Evolutionary conservation across 2,113 vertebrate species (phyloP).

Genomic region (Oriolus oriolus): DNA sequence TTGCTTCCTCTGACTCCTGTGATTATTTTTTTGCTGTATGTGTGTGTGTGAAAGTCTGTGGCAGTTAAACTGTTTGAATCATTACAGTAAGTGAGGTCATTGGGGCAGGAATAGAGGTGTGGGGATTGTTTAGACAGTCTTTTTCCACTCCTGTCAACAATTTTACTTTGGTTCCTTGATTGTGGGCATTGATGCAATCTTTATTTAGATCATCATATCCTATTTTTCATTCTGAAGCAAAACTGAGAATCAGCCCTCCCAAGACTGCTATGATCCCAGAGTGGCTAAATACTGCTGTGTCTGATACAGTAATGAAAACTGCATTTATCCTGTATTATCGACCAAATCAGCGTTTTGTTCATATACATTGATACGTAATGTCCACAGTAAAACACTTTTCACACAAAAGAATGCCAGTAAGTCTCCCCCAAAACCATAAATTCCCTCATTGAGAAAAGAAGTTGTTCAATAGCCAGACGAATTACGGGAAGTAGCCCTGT

Average conservation of each 20-base stretch:
- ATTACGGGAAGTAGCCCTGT: neutral
- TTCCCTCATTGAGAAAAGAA: neutral
- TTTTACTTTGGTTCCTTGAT: neutral
- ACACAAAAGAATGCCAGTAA: neutral
- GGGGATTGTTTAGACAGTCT: neutral
- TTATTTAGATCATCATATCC: neutral
- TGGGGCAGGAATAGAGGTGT: neutral
- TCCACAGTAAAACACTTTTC: neutral
- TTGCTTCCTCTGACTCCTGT: neutral
- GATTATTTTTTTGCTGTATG: neutral
- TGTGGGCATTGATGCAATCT: neutral
- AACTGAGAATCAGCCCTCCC: neutral
- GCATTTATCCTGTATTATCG: neutral
- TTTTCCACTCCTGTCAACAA: slow-evolving; percentile 3
- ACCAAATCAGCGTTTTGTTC: neutral
- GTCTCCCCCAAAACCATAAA: neutral
- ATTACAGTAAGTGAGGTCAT: neutral
- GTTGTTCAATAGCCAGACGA: neutral
- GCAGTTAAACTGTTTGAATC: neutral
- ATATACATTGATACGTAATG: neutral
- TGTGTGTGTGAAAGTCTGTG: neutral
- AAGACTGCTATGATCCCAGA: neutral
- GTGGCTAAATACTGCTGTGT: neutral
- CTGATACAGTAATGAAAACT: neutral
- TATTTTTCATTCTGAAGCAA: neutral